phyloP scores from a whole-genome alignment of 2,888 invertebrate genomes.

The Pegoplata infirma region DNA sequence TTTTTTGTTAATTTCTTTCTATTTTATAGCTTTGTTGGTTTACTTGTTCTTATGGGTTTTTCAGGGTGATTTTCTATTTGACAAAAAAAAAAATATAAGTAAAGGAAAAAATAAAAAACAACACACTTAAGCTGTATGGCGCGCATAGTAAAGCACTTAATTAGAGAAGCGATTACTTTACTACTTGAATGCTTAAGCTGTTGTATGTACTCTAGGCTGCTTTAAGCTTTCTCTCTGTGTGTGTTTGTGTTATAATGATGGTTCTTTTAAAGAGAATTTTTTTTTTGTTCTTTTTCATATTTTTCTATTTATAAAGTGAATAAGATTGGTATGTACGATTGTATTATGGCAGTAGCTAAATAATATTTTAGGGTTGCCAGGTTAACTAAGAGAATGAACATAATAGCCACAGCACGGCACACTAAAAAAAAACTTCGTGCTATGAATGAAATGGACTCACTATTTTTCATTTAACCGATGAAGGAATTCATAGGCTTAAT shows the following conservation, averaged over 20 bases:
- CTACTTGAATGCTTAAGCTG: constrained; percentile 55
- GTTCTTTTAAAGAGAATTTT: constrained; percentile 32
- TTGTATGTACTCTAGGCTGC: constrained; percentile 30
- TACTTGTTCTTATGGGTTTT: constrained; percentile 37
- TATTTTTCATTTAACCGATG: too few relatives aligned
- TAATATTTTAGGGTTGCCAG: neutral
- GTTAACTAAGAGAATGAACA: too few relatives aligned
- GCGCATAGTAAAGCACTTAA: constrained; percentile 63
- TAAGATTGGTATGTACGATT: neutral
- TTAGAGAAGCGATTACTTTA: constrained; percentile 61
- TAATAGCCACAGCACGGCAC: too few relatives aligned
- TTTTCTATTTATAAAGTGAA: constrained; percentile 42
- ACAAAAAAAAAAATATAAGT: constrained; percentile 57
- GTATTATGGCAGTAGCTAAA: neutral
- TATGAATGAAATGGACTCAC: too few relatives aligned
- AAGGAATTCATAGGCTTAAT: too few relatives aligned
- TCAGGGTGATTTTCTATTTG: constrained; percentile 55
- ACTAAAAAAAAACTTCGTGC: too few relatives aligned
- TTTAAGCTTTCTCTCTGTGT: constrained; percentile 40
- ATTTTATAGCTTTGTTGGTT: constrained; percentile 39
- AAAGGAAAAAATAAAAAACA: constrained; percentile 27
- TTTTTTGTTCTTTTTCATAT: constrained; percentile 19
- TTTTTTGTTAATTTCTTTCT: constrained; percentile 31
- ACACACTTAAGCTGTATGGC: constrained; percentile 46
- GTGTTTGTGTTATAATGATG: constrained; percentile 26